These are phyloP conservation scores for Balanococcus diminutus DNA, from an alignment of 2,888 invertebrate genomes.

Conservation along the genomic window DNA sequence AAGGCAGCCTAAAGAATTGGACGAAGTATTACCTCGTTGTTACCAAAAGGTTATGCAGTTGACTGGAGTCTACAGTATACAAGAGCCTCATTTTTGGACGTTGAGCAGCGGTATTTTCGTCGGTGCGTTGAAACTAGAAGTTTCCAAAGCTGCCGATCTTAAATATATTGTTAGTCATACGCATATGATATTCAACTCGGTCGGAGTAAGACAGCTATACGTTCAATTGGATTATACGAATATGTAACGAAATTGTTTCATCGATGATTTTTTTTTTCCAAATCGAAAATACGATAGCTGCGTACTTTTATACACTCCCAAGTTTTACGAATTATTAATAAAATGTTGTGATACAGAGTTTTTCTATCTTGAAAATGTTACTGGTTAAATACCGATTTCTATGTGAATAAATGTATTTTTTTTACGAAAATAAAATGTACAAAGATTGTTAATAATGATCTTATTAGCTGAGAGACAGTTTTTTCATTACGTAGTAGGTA, in stretches of 20 bases:
- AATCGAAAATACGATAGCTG: neutral
- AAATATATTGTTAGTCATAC: constrained; percentile 91
- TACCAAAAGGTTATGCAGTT: constrained; percentile 86
- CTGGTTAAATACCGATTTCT: neutral
- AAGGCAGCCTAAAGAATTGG: constrained; percentile 83
- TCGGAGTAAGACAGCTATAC: constrained; percentile 88
- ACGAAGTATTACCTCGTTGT: constrained; percentile 82
- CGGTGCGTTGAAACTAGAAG: constrained; percentile 92
- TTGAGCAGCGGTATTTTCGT: constrained; percentile 92
- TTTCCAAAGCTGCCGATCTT: constrained; percentile 89
- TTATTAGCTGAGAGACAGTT: too few species aligned
- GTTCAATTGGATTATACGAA: constrained; percentile 89
- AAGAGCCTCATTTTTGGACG: constrained; percentile 98
- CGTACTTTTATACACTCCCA: neutral
- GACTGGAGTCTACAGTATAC: constrained; percentile 93
- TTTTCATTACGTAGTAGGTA: neutral
- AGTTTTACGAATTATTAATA: neutral
- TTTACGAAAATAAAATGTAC: neutral
- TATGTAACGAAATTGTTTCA: constrained; percentile 21
- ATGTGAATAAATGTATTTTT: constrained; percentile 3
- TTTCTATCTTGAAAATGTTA: neutral
- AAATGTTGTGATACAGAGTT: neutral
- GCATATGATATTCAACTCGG: constrained; percentile 91
- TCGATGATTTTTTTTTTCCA: neutral
- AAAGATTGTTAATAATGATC: neutral